Evolutionary conservation across 2,888 invertebrate genomes (phyloP).

Genomic region (Diaperis boleti): DNA sequence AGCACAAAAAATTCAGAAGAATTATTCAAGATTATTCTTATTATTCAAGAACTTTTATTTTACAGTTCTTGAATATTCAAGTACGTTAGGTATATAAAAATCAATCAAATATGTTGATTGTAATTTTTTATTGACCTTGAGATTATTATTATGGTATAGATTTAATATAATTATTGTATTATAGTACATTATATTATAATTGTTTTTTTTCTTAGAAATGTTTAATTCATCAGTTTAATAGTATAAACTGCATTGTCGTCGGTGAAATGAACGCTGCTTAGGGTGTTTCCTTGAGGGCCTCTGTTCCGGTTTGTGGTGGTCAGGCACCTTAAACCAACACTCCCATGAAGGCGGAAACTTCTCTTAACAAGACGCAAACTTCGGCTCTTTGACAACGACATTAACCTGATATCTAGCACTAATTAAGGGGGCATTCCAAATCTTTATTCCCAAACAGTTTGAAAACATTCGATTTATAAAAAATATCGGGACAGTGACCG

Average conservation of each 20-base stretch:
- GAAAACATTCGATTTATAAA: background rate
- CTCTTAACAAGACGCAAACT: constrained; percentile 60
- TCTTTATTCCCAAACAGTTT: constrained; percentile 8
- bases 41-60: too few relatives aligned
- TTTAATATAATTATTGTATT: too few relatives aligned
- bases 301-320: constrained; percentile 59
- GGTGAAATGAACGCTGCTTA: constrained; percentile 37
- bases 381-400: constrained; percentile 59
- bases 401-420: constrained; percentile 61
- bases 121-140: too few relatives aligned
- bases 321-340: constrained; percentile 63
- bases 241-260: constrained; percentile 7
- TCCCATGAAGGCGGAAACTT: constrained; percentile 59
- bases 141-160: too few relatives aligned
- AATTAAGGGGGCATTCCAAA: constrained; percentile 55
- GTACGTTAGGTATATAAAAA: too few relatives aligned
- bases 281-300: constrained; percentile 43
- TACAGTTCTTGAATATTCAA: too few relatives aligned
- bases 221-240: too few relatives aligned
- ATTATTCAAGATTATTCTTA: too few relatives aligned
- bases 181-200: too few relatives aligned
- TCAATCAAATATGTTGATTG: too few relatives aligned
- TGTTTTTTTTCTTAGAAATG: too few relatives aligned
- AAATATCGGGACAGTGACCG: constrained; percentile 42
- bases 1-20: too few relatives aligned